Conservation (phyloP, 2,797 vertebrate genomes). For the Smutsia gigantea region DNA sequence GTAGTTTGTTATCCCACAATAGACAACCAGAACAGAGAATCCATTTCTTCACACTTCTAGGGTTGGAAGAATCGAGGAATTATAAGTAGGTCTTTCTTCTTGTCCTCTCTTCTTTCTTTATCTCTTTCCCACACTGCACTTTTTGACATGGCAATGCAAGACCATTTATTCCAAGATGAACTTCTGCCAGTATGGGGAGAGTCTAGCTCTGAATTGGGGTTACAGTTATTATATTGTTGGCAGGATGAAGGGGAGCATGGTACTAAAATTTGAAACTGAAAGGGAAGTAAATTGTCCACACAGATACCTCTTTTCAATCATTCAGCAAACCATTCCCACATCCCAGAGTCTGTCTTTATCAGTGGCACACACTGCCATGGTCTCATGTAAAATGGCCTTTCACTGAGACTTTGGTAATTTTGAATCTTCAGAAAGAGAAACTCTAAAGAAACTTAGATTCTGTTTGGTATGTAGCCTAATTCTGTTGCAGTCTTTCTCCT, state of each 20-base stretch:
- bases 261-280: slow-evolving; percentile 43
- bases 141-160: neutral
- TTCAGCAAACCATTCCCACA: neutral
- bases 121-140: neutral
- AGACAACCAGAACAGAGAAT: neutral
- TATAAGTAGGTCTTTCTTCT: neutral
- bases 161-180: neutral
- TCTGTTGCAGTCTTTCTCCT: neutral
- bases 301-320: slow-evolving; percentile 2
- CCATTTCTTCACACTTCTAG: neutral
- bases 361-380: neutral
- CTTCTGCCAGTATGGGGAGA: neutral
- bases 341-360: neutral
- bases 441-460: neutral
- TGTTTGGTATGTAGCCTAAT: neutral
- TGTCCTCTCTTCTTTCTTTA: slow-evolving; percentile 1
- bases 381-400: neutral
- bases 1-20: neutral
- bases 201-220: neutral
- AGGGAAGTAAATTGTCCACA: slow-evolving; percentile 13
- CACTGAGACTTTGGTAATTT: neutral
- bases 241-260: neutral
- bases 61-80: neutral
- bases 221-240: neutral
- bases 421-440: neutral